Base-by-base conservation (phyloP, 2,797 vertebrate species). In the Acridotheres tristis region DNA sequence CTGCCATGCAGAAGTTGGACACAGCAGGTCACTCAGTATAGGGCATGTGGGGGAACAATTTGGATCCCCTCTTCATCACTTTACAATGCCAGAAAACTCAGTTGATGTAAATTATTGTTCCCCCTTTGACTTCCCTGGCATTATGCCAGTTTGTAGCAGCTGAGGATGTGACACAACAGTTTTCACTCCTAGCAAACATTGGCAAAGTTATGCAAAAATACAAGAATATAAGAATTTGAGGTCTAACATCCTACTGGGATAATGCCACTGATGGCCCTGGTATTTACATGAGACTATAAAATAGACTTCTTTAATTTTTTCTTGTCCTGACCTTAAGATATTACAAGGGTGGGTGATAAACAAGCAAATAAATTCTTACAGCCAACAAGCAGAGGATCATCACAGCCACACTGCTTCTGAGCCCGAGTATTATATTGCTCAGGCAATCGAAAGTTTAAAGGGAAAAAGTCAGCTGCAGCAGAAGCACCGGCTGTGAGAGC, bases 321-420 rank as follows among this genome's bases (percentile, higher is more conserved):
- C 48, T 75, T 81, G 42, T 67, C 38, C 73, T 81, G 85, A 88
- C 87, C 89, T 94, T 84, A 76, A 95, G 53, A 42, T 75, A 78
- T 88, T 79, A 65, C 45, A 79, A 50, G 45, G 32, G 42, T 82
- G 80, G 34, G 30, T 82, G 80, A 94, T 91, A 94, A 94, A 95
- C 42, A 94, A 65, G 88, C 73, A 94, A 79, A 94, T 89, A 93
- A 96, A 95, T 86, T 91, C 87, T 93, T 88, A 85, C 0, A 5
- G 68, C 66, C 79, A 88, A 15, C 51, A 78, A 86, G 57, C 34
- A 84, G 68, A 71, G 62, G 53, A 89, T 75, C 85, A 47, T 69
- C 59, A 38, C 25, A 55, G 32, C 74, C 38, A 48, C 43, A 8
- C 40, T 67, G 36, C 59, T 88, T 65, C 85, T 53, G 59, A 93